Evolutionary conservation across 2,797 vertebrate species (phyloP).

Genomic region (Gambelia wislizenii): DNA sequence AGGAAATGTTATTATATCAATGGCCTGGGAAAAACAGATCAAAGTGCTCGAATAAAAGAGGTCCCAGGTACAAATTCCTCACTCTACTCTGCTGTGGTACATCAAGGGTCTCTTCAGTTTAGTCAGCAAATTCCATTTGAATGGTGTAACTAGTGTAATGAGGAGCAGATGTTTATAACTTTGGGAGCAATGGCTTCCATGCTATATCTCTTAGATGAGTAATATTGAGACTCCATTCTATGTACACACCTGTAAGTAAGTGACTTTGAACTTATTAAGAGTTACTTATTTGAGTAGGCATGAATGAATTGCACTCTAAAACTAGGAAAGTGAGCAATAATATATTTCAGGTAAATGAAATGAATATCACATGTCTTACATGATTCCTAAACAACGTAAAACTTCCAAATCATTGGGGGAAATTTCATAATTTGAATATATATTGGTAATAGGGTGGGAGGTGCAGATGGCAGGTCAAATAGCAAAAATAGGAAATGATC

Average conservation of each 20-base stretch:
- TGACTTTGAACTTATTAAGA: neutral
- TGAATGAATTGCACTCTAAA: neutral
- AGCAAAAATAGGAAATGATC: neutral
- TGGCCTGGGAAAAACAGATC: neutral
- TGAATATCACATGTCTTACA: neutral
- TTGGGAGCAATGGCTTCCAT: neutral
- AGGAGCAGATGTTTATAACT: neutral
- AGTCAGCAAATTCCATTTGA: conserved; percentile 12
- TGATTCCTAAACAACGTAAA: too few species aligned
- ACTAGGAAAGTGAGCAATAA: neutral
- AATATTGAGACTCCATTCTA: neutral
- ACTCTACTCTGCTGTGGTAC: neutral
- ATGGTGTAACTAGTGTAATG: neutral
- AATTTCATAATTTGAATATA: neutral
- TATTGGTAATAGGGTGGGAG: neutral
- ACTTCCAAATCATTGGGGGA: neutral
- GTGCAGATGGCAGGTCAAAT: neutral
- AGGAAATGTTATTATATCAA: neutral
- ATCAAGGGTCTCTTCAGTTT: conserved; percentile 15
- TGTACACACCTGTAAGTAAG: neutral
- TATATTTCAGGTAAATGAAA: neutral
- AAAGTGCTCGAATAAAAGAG: neutral
- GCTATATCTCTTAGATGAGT: neutral
- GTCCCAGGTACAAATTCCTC: neutral
- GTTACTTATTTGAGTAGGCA: too few species aligned